Conservation (phyloP, 2,888 invertebrate genomes). For the Punctoribates punctum region DNA sequence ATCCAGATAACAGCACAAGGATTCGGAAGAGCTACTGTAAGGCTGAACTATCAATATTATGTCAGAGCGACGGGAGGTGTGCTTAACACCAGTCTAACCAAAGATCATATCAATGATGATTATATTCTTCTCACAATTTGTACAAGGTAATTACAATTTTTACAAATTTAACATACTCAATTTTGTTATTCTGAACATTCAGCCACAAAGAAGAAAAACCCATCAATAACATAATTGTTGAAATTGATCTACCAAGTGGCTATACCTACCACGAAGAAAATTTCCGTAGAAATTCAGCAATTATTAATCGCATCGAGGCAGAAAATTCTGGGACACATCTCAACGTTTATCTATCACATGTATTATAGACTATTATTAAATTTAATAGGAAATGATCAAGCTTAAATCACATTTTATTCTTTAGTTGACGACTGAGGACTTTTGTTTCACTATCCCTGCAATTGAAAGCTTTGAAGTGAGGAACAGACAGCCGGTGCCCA, state of each 20-base stretch:
- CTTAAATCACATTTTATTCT: background rate
- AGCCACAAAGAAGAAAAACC: background rate
- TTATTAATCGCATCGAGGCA: background rate
- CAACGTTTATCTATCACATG: background rate
- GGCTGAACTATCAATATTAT: background rate
- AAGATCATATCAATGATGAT: background rate
- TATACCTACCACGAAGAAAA: background rate
- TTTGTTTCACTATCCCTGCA: background rate
- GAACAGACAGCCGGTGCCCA: background rate
- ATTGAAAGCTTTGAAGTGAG: background rate
- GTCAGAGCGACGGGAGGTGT: background rate
- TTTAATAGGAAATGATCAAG: background rate
- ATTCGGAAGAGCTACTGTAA: background rate
- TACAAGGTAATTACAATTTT: background rate
- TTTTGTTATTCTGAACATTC: too few species aligned
- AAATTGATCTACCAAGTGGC: constrained; percentile 15
- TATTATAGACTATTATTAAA: too few species aligned
- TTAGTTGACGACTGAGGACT: background rate
- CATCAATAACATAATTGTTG: background rate
- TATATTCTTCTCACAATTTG: background rate
- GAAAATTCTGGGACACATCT: background rate
- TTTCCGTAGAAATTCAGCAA: background rate
- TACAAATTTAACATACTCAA: background rate
- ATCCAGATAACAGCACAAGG: background rate
- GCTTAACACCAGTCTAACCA: background rate